Conservation (phyloP, 2,888 invertebrate genomes). For the Parnassius orleans region DNA sequence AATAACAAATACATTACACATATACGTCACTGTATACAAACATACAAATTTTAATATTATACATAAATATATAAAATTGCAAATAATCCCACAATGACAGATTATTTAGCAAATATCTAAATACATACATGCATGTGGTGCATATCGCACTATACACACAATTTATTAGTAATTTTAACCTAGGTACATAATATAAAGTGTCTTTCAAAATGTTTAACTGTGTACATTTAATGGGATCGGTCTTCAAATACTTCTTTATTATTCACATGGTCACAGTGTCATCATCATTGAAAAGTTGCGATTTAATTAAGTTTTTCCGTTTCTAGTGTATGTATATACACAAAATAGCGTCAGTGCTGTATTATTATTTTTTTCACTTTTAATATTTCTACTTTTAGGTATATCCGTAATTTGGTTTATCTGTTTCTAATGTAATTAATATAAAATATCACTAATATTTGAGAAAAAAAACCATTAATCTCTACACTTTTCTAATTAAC, state of each 20-base stretch:
- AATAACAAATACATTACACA: neutral
- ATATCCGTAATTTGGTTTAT: no score
- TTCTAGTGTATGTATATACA: no score
- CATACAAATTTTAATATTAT: conserved; percentile 7
- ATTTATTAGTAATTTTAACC: neutral
- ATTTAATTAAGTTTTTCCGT: no score
- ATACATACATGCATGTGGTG: neutral
- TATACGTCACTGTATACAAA: conserved; percentile 4
- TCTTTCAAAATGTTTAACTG: conserved; percentile 7
- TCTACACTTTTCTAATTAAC: no score
- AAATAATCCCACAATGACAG: neutral
- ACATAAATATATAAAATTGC: conserved; percentile 1
- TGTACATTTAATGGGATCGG: conserved; percentile 8
- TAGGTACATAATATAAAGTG: neutral
- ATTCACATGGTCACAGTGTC: neutral
- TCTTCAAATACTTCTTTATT: conserved; percentile 1
- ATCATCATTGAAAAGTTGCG: no score
- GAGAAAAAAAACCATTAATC: no score
- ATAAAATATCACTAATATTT: no score
- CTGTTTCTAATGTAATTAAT: no score
- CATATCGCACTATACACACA: neutral
- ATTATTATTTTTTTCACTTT: no score
- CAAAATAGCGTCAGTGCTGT: no score
- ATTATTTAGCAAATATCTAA: conserved; percentile 1
- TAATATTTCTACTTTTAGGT: no score